These are phyloP conservation scores for Lagria hirta DNA, from an alignment of 2,888 invertebrate genomes.

Conservation along the genomic window DNA sequence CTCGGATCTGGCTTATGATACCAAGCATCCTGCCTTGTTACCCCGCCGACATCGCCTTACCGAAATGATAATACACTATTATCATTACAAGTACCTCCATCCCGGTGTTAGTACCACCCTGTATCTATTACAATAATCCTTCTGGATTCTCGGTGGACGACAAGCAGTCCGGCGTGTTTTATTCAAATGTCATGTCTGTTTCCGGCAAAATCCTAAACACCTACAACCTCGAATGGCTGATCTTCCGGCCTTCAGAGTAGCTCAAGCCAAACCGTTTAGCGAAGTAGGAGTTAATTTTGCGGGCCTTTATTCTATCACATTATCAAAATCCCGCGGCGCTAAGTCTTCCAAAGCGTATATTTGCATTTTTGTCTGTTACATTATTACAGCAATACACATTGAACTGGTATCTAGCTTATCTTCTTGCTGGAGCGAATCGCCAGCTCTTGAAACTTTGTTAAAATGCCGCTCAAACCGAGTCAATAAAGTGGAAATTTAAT, in stretches of 20 bases:
- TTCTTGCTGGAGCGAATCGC: slow-evolving; percentile 38
- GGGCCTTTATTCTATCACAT: slow-evolving; percentile 18
- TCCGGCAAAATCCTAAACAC: slow-evolving; percentile 2
- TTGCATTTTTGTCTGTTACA: slow-evolving; percentile 38
- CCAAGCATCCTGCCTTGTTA: slow-evolving; percentile 18
- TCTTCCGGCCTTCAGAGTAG: slow-evolving; percentile 17
- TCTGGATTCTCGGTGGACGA: slow-evolving; percentile 27
- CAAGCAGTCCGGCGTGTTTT: neutral
- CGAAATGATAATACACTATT: slow-evolving; percentile 27
- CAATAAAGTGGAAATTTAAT: neutral
- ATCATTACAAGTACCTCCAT: slow-evolving; percentile 25
- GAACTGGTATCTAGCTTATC: slow-evolving; percentile 40
- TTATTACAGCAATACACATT: slow-evolving; percentile 40
- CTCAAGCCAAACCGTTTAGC: slow-evolving; percentile 18
- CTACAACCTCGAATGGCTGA: slow-evolving; percentile 14
- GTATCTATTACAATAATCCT: slow-evolving; percentile 24
- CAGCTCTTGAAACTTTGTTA: slow-evolving; percentile 33
- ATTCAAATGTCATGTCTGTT: slow-evolving; percentile 6
- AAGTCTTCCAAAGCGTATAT: slow-evolving; percentile 33
- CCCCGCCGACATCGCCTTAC: slow-evolving; percentile 20
- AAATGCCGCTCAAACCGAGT: neutral
- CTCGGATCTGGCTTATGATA: slow-evolving; percentile 15
- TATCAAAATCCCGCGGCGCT: neutral
- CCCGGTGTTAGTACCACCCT: slow-evolving; percentile 24
- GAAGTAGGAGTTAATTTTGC: slow-evolving; percentile 21